Percentiles rank a stretch among this genome's conserved stretches.
These are phyloP conservation scores for Lasiommata megera DNA, from an alignment of 2,888 invertebrate genomes.

Conservation along the genomic window DNA sequence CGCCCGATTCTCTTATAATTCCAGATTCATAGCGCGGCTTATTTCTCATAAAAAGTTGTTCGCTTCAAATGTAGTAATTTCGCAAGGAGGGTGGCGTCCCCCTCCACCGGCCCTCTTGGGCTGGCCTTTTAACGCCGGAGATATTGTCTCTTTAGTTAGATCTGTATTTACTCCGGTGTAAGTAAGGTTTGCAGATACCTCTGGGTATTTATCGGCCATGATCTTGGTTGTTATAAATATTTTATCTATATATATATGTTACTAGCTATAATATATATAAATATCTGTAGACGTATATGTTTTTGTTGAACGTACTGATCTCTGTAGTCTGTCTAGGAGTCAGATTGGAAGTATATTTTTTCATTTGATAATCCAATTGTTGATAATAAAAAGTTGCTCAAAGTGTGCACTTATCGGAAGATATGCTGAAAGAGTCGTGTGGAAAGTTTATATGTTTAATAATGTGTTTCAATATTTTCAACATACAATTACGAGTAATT, in stretches of 20 bases:
- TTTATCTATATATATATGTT: too few species aligned
- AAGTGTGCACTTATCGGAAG: too few species aligned
- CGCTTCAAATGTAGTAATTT: conserved; percentile 81
- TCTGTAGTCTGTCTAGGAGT: too few species aligned
- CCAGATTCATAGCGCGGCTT: conserved; percentile 78
- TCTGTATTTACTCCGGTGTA: conserved; percentile 73
- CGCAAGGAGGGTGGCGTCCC: conserved; percentile 61
- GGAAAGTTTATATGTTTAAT: too few species aligned
- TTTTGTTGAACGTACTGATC: background rate
- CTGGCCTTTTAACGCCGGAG: conserved; percentile 79
- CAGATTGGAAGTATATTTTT: too few species aligned
- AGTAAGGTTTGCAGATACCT: conserved; percentile 49
- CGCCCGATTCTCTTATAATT: conserved; percentile 71
- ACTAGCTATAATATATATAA: too few species aligned
- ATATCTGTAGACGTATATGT: too few species aligned
- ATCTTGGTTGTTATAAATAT: conserved; percentile 3
- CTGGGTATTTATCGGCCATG: conserved; percentile 14
- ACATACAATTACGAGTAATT: too few species aligned
- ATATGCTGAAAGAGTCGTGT: too few species aligned
- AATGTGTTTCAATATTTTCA: too few species aligned
- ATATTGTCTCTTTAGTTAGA: conserved; percentile 80
- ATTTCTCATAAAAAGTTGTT: conserved; percentile 80
- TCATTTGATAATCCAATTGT: too few species aligned
- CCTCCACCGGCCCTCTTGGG: conserved; percentile 57
- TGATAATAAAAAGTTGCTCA: too few species aligned